These are phyloP conservation scores for Euwallacea similis DNA, from an alignment of 1,140 invertebrate species.

Conservation along the genomic window DNA sequence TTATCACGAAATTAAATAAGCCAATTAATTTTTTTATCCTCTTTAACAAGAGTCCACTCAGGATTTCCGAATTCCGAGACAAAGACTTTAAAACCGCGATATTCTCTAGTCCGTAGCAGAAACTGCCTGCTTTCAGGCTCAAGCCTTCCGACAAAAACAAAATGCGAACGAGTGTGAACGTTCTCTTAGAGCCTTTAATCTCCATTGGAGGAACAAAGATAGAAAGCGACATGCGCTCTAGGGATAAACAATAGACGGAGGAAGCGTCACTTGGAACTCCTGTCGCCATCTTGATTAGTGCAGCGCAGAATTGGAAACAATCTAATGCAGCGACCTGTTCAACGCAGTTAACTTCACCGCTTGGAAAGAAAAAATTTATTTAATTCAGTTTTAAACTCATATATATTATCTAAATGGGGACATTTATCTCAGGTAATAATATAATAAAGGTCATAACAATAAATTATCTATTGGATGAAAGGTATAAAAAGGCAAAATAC, in stretches of 20 bases:
- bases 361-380: too few relatives aligned
- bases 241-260: neutral
- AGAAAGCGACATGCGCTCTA: constrained; percentile 15
- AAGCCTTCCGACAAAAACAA: constrained; percentile 31
- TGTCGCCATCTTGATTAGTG: too few relatives aligned
- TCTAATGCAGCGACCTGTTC: too few relatives aligned
- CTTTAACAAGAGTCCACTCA: neutral
- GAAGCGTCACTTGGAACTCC: too few relatives aligned
- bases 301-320: too few relatives aligned
- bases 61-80: constrained; percentile 18
- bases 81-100: constrained; percentile 30
- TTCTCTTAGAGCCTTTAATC: constrained; percentile 36
- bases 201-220: constrained; percentile 26
- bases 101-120: constrained; percentile 21
- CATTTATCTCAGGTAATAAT: too few relatives aligned
- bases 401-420: too few relatives aligned
- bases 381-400: too few relatives aligned
- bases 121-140: constrained; percentile 35
- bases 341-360: too few relatives aligned
- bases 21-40: neutral
- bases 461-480: too few relatives aligned
- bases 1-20: neutral
- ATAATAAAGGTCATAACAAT: too few relatives aligned
- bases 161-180: constrained; percentile 30
- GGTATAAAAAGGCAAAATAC: neutral